These are phyloP conservation scores for Chloroclysta siterata DNA, from an alignment of 2,888 invertebrate species.

Conservation along the genomic window DNA sequence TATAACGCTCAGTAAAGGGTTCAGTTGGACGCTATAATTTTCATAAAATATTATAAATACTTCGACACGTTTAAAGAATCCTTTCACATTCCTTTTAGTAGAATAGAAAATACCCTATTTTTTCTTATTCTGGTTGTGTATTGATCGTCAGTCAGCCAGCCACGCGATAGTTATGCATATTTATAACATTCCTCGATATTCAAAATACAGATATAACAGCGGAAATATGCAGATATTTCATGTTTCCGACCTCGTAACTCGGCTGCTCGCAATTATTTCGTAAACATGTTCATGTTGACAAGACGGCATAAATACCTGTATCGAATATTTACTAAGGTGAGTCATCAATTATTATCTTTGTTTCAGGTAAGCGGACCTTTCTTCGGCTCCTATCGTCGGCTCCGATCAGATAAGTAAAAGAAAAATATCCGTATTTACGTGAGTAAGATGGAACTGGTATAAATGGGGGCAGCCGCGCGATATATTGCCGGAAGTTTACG, in stretches of 20 bases:
- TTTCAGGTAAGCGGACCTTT: slow-evolving; percentile 67
- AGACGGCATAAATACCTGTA: slow-evolving; percentile 26
- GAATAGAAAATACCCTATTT: too few relatives aligned
- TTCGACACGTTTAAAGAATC: too few relatives aligned
- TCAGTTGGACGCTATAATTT: too few relatives aligned
- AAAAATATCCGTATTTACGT: slow-evolving; percentile 45
- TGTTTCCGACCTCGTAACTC: slow-evolving; percentile 1
- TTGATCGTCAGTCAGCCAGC: not conserved
- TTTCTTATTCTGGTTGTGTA: too few relatives aligned
- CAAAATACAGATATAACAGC: not conserved
- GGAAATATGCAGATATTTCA: not conserved
- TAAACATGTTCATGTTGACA: slow-evolving; percentile 13
- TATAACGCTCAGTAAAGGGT: too few relatives aligned
- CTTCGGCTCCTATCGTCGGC: slow-evolving; percentile 34
- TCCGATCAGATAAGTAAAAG: slow-evolving; percentile 55
- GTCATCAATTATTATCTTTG: slow-evolving; percentile 60
- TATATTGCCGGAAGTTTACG: slow-evolving; percentile 43
- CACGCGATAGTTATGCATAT: not conserved
- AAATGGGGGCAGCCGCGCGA: slow-evolving; percentile 43
- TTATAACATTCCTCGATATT: not conserved
- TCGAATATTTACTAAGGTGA: slow-evolving; percentile 48
- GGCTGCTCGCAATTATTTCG: slow-evolving; percentile 18
- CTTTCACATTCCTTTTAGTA: too few relatives aligned
- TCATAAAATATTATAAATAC: too few relatives aligned
- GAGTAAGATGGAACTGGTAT: slow-evolving; percentile 48